A percentile compares a stretch with the other conserved stretches of the same genome.
phyloP scores from a whole-genome alignment of 2,113 vertebrate genomes.

The Perccottus glenii region DNA sequence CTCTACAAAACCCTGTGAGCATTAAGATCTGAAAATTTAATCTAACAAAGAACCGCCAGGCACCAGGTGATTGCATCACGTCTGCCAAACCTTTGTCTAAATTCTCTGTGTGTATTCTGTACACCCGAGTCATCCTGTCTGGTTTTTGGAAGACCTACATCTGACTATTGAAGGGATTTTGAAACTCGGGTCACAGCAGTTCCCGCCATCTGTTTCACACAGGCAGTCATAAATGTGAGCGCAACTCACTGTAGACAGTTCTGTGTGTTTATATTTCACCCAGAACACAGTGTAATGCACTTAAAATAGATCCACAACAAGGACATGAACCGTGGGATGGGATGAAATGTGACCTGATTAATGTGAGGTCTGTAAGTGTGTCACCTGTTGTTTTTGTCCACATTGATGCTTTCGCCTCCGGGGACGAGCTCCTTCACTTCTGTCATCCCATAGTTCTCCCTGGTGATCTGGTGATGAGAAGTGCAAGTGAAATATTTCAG shows the following conservation, averaged over 20 bases:
- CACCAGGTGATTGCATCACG: neutral
- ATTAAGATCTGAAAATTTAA: neutral
- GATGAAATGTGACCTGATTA: neutral
- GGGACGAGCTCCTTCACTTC: conserved; percentile 91
- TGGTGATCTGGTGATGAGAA: conserved; percentile 84
- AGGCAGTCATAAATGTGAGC: neutral
- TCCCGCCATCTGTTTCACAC: conserved; percentile 59
- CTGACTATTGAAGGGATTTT: conserved; percentile 18
- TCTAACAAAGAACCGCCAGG: neutral
- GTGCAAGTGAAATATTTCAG: too few species aligned
- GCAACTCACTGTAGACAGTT: conserved; percentile 14
- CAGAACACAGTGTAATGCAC: conserved; percentile 1
- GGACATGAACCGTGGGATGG: neutral
- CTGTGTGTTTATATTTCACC: conserved; percentile 17
- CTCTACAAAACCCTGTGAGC: neutral
- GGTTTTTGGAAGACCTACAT: conserved; percentile 6
- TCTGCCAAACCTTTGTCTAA: conserved; percentile 1
- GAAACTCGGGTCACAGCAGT: conserved; percentile 18
- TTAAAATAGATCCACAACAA: neutral
- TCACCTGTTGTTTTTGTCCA: conserved; percentile 90
- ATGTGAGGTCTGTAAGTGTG: conserved; percentile 6
- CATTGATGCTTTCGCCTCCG: conserved; percentile 85
- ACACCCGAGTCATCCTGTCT: conserved; percentile 2
- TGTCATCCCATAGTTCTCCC: conserved; percentile 91
- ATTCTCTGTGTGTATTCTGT: conserved; percentile 6